These are phyloP conservation scores for Xiphophorus hellerii DNA, from an alignment of 2,113 vertebrate genomes.

Conservation along the genomic window DNA sequence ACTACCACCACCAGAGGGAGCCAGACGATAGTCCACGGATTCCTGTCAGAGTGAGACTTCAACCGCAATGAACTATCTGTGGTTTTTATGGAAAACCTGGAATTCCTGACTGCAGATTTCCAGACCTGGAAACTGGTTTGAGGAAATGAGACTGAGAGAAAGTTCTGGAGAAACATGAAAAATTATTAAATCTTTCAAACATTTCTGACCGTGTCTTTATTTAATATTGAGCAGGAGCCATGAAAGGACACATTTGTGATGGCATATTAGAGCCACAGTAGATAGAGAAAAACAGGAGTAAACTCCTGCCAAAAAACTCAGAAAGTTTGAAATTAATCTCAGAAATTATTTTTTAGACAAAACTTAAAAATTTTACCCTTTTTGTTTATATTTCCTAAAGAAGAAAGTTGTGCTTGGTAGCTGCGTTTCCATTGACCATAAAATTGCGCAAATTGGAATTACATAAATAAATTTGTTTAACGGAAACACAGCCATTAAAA, in stretches of 20 bases:
- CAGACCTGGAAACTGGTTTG: conserved; percentile 4
- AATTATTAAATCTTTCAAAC: not conserved
- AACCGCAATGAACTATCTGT: not conserved
- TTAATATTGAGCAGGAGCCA: not conserved
- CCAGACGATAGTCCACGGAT: not conserved
- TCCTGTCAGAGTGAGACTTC: not conserved
- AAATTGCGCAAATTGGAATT: too few species aligned
- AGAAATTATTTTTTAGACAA: too few species aligned
- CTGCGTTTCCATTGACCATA: too few species aligned
- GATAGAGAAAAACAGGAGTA: too few species aligned
- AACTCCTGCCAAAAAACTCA: too few species aligned
- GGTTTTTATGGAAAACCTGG: conserved; percentile 1
- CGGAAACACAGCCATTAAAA: too few species aligned
- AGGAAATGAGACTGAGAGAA: not conserved
- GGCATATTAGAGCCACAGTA: not conserved
- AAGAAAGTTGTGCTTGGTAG: too few species aligned
- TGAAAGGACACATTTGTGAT: not conserved
- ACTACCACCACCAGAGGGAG: conserved; percentile 13
- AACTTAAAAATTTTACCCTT: too few species aligned
- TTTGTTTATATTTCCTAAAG: too few species aligned
- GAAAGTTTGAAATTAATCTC: too few species aligned
- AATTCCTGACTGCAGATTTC: not conserved
- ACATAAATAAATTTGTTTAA: too few species aligned
- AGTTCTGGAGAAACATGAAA: not conserved
- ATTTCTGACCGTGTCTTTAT: not conserved